Evolutionary conservation across 35 echinoderm and acorn worm species (phyloP).

Genomic region (Apostichopus californicus): DNA sequence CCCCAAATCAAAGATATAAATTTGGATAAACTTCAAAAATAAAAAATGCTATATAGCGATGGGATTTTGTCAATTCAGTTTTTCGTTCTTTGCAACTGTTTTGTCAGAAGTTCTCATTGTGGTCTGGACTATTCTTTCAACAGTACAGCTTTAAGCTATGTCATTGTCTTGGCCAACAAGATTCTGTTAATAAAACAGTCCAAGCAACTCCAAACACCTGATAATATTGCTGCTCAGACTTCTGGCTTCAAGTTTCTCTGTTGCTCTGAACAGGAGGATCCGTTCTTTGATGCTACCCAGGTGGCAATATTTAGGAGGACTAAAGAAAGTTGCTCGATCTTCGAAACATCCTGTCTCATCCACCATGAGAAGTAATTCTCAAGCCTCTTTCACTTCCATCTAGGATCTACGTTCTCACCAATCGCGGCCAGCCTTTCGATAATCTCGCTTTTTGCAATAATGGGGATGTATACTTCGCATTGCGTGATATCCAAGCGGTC

Average conservation of each 20-base stretch:
- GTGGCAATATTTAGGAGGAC: background rate
- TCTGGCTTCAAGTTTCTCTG: constrained; percentile 56
- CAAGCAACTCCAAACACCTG: constrained; percentile 33
- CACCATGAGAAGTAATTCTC: constrained; percentile 21
- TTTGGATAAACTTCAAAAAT: no score
- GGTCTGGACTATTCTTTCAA: no score
- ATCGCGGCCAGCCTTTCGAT: background rate
- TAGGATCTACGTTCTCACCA: constrained; percentile 27
- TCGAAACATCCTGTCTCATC: constrained; percentile 43
- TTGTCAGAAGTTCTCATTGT: no score
- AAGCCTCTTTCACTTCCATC: constrained; percentile 21
- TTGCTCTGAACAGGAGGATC: constrained; percentile 16
- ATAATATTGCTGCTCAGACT: constrained; percentile 9
- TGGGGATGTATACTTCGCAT: constrained; percentile 44
- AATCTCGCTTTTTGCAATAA: constrained; percentile 5
- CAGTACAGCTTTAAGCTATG: no score
- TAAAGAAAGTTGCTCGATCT: constrained; percentile 27
- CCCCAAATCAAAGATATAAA: no score
- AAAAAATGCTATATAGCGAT: no score
- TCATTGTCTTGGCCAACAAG: background rate
- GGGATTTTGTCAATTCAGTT: no score
- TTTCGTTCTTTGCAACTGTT: no score
- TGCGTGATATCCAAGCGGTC: background rate
- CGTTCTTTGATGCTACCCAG: constrained; percentile 5
- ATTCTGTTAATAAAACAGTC: constrained; percentile 23